Base-by-base conservation (phyloP, 2,888 invertebrate species). In the Cancer borealis region DNA sequence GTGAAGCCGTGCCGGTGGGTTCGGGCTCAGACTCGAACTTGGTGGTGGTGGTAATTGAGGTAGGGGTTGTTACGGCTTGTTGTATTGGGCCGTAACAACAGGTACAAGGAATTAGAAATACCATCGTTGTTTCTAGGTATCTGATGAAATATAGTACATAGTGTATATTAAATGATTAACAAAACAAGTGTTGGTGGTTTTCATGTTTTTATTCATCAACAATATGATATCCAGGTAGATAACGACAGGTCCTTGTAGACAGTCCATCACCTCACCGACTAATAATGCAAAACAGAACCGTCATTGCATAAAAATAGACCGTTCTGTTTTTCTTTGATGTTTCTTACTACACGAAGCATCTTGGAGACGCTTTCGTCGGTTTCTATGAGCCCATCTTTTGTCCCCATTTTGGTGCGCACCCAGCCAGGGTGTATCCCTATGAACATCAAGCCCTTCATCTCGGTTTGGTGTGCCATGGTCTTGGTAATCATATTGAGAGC, bases 391-490 rank as follows among this genome's bases (percentile, higher is more conserved):
- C 26, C 94, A 6, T 30, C 91, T 3, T 60, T 4, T 14, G 92
- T 73, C 17, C 94, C 94, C 92, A 94, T 92, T 49, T 94, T 92
- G n/a, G 94, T 94, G 88, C 92, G 84, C 21, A 94, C 94, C 94
- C 94, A 94, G 6, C 94, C 94, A n/a, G 94, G 94, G 45, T 94
- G 92, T 21, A 94, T 14, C 26, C 92, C 90, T 39, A 88, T 91
- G 30, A 87, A 91, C 90, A 94, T 26, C 47, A 94, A 8, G 47
- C 94, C 94, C 30, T 92, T 91, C 8, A n/a, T n/a, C 6, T 47
- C 91, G 6, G 47, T 88, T 14, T 91, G 88, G 49, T 17, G 21
- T 3, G 94, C 79, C 17, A 94, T 66, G 4, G 87, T 88, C 49
- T 91, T 94, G 17, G 94, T 94, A 46, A 94, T 17, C 94, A 94